phyloP scores from a whole-genome alignment of 1,140 invertebrate genomes.

The Telenomus remus region DNA sequence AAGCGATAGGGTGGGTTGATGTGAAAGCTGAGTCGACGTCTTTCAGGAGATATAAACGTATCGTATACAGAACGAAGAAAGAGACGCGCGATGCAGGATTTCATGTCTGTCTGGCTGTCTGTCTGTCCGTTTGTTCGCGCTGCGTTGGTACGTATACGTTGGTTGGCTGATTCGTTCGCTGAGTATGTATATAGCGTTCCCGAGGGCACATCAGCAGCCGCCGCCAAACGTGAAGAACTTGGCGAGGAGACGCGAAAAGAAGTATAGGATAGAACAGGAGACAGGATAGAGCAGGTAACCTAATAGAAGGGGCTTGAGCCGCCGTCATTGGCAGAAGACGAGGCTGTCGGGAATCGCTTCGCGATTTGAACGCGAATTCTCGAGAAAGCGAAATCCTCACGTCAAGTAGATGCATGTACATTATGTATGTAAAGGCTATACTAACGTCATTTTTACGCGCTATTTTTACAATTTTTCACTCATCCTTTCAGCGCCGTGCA shows the following conservation, averaged over 20 bases:
- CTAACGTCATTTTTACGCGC: slow-evolving; percentile 45
- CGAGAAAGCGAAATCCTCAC: slow-evolving; percentile 65
- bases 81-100: slow-evolving; percentile 58
- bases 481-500: not conserved
- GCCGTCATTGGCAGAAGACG: slow-evolving; percentile 72
- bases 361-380: slow-evolving; percentile 70
- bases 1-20: slow-evolving; percentile 55
- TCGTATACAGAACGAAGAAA: slow-evolving; percentile 54
- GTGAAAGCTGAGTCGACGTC: slow-evolving; percentile 72
- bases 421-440: slow-evolving; percentile 55
- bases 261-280: slow-evolving; percentile 59
- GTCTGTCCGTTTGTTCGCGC: slow-evolving; percentile 49
- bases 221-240: slow-evolving; percentile 56
- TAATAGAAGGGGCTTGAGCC: slow-evolving; percentile 71
- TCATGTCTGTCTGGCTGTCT: slow-evolving; percentile 61
- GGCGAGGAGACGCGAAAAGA: slow-evolving; percentile 53
- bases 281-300: slow-evolving; percentile 71
- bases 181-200: slow-evolving; percentile 47
- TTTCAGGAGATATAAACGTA: slow-evolving; percentile 65
- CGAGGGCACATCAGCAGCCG: slow-evolving; percentile 67
- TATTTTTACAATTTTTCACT: slow-evolving; percentile 14
- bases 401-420: slow-evolving; percentile 53
- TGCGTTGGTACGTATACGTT: slow-evolving; percentile 27
- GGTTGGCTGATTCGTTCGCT: slow-evolving; percentile 26
- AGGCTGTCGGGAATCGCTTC: slow-evolving; percentile 65